phyloP scores from a whole-genome alignment of 2,113 vertebrate genomes.

The Camelus bactrianus region DNA sequence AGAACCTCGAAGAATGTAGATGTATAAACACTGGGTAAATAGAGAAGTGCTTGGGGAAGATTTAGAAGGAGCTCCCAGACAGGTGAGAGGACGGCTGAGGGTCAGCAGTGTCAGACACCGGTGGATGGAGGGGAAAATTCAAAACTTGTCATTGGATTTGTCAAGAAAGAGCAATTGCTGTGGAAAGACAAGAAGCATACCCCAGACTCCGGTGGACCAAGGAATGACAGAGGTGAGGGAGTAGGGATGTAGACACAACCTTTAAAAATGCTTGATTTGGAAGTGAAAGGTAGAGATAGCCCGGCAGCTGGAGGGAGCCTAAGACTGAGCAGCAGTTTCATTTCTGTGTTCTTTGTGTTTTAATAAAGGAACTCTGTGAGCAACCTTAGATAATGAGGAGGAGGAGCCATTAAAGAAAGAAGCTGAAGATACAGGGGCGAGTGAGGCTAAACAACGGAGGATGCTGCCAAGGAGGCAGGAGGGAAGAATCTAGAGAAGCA shows the following conservation, averaged over 20 bases:
- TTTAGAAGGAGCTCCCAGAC: background rate
- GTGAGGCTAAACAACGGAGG: background rate
- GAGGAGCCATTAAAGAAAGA: background rate
- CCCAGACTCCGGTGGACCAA: fast-evolving
- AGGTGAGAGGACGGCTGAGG: background rate
- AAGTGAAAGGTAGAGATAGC: background rate
- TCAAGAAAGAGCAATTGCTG: background rate
- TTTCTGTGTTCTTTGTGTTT: background rate
- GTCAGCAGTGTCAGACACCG: too few species aligned
- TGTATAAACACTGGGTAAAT: background rate
- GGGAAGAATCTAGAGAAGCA: background rate
- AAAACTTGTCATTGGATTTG: background rate
- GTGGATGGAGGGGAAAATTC: background rate
- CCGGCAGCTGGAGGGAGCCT: background rate
- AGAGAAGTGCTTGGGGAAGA: background rate
- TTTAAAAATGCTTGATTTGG: background rate
- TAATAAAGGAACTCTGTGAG: background rate
- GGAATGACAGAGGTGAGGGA: background rate
- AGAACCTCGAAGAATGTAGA: background rate
- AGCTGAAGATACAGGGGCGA: too few species aligned
- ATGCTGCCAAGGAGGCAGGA: too few species aligned
- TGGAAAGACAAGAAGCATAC: background rate
- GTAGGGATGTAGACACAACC: background rate
- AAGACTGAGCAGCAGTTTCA: background rate
- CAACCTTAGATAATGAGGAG: background rate